Evolutionary conservation across 2,888 invertebrate genomes (phyloP).

Genomic region (Scaptomyza flava): DNA sequence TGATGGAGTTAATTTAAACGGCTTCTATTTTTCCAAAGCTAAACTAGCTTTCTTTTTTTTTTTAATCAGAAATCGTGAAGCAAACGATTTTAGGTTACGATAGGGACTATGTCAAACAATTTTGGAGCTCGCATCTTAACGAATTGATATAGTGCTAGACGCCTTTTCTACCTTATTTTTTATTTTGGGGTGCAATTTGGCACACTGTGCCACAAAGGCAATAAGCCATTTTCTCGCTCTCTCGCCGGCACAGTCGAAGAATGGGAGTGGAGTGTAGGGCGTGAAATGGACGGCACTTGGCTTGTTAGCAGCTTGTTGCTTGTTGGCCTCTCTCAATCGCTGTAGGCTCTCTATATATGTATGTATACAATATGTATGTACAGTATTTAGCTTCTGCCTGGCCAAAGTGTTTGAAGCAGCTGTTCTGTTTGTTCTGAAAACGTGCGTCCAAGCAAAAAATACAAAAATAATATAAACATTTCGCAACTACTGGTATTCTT

Average conservation of each 20-base stretch:
- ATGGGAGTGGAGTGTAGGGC: slow-evolving; percentile 14
- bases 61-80: too few relatives aligned
- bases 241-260: slow-evolving; percentile 23
- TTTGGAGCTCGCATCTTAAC: too few relatives aligned
- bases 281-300: slow-evolving; percentile 24
- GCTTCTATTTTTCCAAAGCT: too few relatives aligned
- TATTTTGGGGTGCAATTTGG: too few relatives aligned
- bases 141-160: too few relatives aligned
- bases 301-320: slow-evolving; percentile 67
- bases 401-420: slow-evolving; percentile 60
- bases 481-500: slow-evolving; percentile 39
- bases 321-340: slow-evolving; percentile 33
- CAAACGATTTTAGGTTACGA: too few relatives aligned
- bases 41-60: too few relatives aligned
- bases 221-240: slow-evolving; percentile 12
- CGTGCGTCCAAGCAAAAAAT: slow-evolving; percentile 18
- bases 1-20: too few relatives aligned
- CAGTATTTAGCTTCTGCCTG: slow-evolving; percentile 7
- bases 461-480: slow-evolving; percentile 50
- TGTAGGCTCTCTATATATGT: slow-evolving; percentile 17
- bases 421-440: slow-evolving; percentile 44
- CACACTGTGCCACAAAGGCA: slow-evolving; percentile 44
- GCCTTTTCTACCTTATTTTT: too few relatives aligned
- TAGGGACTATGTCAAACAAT: too few relatives aligned
- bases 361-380: neutral